phyloP scores from a whole-genome alignment of 2,888 invertebrate genomes.

The Clistopyga incitator region DNA sequence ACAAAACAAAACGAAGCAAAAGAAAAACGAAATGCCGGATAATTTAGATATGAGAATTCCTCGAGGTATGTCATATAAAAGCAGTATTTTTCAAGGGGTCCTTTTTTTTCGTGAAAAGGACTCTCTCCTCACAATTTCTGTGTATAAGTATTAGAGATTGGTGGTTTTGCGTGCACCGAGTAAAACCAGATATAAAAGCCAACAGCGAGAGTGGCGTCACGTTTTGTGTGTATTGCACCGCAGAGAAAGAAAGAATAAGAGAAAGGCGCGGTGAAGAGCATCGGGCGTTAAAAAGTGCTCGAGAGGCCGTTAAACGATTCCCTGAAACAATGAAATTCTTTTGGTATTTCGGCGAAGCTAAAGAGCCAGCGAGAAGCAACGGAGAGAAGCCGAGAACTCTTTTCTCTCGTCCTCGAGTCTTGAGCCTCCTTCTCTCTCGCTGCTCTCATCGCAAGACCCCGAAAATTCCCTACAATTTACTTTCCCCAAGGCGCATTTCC shows the following conservation, averaged over 20 bases:
- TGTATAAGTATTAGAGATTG: conserved; percentile 57
- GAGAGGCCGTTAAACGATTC: conserved; percentile 68
- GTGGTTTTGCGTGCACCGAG: conserved; percentile 52
- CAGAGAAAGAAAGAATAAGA: conserved; percentile 40
- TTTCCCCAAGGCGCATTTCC: conserved; percentile 67
- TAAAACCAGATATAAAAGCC: conserved; percentile 20
- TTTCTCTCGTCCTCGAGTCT: not conserved
- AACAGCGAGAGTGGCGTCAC: conserved; percentile 37
- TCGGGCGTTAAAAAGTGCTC: conserved; percentile 53
- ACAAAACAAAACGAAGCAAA: conserved; percentile 47
- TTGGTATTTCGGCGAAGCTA: conserved; percentile 68
- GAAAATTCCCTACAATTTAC: conserved; percentile 69
- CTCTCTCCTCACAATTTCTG: conserved; percentile 2
- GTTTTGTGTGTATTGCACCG: conserved; percentile 38
- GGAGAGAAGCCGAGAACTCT: not conserved
- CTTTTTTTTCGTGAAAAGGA: not conserved
- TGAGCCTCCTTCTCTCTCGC: conserved; percentile 28
- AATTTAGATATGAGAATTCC: conserved; percentile 64
- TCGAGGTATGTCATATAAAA: conserved; percentile 65
- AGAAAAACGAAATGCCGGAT: conserved; percentile 58
- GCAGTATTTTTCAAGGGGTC: conserved; percentile 15
- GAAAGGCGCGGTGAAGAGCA: conserved; percentile 44
- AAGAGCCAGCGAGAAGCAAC: conserved; percentile 2
- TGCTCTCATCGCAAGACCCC: conserved; percentile 57
- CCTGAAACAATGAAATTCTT: conserved; percentile 72